Conservation (phyloP, 2,113 vertebrate species). For the Bujurquina vittata region DNA sequence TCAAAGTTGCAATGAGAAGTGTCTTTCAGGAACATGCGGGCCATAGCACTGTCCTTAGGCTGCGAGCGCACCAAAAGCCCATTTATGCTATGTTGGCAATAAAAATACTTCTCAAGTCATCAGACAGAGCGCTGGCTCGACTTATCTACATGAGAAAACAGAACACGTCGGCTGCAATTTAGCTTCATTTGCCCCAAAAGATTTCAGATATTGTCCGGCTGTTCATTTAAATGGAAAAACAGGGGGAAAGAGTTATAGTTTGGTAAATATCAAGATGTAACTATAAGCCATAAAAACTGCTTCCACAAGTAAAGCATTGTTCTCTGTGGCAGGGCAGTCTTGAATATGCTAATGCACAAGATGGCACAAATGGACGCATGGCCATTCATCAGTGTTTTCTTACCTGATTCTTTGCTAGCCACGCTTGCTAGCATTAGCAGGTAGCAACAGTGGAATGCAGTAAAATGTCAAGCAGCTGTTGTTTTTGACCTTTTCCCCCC, state of each 20-base stretch:
- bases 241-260: background rate
- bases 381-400: too few species aligned
- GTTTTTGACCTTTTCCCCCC: background rate
- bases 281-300: too few species aligned
- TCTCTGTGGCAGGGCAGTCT: too few species aligned
- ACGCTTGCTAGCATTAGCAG: too few species aligned
- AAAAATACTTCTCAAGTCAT: slow-evolving; percentile 2
- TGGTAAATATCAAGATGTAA: too few species aligned
- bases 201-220: background rate
- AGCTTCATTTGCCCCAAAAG: background rate
- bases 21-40: slow-evolving; percentile 23
- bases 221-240: background rate
- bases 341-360: too few species aligned
- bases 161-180: background rate
- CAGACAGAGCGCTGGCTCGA: background rate
- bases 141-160: background rate
- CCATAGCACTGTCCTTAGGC: slow-evolving; percentile 16
- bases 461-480: background rate
- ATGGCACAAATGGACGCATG: too few species aligned
- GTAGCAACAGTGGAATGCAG: background rate
- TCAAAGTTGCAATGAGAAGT: background rate
- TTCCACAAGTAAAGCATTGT: too few species aligned
- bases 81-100: background rate
- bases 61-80: slow-evolving; percentile 3
- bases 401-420: too few species aligned